Percentiles rank a stretch among this genome's conserved stretches.
Evolutionary conservation across 2,888 invertebrate species (phyloP).

Genomic region (Frankliniella fusca): DNA sequence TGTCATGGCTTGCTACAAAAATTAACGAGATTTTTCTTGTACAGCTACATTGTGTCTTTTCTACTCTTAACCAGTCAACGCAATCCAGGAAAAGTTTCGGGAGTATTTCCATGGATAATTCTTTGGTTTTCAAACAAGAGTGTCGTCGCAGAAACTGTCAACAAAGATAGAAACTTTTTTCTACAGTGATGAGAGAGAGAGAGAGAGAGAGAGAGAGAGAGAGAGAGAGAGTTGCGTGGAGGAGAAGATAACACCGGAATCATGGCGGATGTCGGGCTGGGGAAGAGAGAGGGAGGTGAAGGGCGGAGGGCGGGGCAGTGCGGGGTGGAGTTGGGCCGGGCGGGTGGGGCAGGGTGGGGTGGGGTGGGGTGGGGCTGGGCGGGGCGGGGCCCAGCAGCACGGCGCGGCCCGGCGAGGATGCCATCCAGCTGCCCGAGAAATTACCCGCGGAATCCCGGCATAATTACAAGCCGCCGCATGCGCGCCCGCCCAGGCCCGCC

Average conservation of each 20-base stretch:
- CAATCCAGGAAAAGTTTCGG: too few species aligned
- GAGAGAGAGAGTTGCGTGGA: background rate
- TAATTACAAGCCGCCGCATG: slow-evolving; percentile 3
- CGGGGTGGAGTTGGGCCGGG: background rate
- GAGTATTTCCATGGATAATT: too few species aligned
- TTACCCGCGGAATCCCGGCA: slow-evolving; percentile 23
- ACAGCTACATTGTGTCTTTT: too few species aligned
- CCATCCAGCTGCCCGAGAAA: slow-evolving; percentile 8
- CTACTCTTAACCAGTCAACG: too few species aligned
- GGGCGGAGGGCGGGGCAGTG: background rate
- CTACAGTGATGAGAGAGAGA: too few species aligned
- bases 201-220: too few species aligned
- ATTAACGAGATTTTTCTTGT: too few species aligned
- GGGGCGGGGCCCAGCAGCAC: background rate
- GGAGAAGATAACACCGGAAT: background rate
- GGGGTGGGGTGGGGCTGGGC: background rate
- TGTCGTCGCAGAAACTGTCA: too few species aligned
- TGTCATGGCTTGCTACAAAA: too few species aligned
- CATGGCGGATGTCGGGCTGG: background rate
- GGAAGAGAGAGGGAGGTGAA: background rate
- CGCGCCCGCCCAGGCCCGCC: background rate
- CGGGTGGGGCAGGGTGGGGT: background rate
- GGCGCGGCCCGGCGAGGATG: background rate
- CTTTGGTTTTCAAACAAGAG: too few species aligned
- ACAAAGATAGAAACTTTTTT: too few species aligned